Evolutionary conservation across 2,888 invertebrate species (phyloP).

Genomic region (Trachelus troglodyta): DNA sequence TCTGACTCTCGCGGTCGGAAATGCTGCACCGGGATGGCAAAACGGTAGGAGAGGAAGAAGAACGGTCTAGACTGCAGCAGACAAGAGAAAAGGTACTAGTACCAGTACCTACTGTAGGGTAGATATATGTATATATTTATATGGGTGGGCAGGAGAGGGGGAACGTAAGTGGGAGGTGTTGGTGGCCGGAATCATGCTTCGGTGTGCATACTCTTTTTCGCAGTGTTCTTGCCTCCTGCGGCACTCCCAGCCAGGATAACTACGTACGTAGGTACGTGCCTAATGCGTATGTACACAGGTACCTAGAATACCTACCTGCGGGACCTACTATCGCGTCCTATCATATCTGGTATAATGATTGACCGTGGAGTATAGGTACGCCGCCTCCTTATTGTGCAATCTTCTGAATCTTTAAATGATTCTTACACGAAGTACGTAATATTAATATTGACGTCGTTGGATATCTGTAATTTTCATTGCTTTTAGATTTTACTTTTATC

Average conservation of each 20-base stretch:
- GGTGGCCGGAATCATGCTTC: constrained; percentile 54
- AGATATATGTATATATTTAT: neutral
- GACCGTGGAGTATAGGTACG: neutral
- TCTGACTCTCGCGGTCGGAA: neutral
- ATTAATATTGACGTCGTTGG: neutral
- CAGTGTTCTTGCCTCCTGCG: constrained; percentile 31
- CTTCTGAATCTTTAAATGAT: neutral
- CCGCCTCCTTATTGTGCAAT: neutral
- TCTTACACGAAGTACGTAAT: neutral
- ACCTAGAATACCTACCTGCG: neutral
- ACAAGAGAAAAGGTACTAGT: neutral
- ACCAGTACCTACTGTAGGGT: neutral
- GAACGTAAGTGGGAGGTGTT: constrained; percentile 22
- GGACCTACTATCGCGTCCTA: neutral
- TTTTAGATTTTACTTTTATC: neutral
- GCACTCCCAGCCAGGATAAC: constrained; percentile 2
- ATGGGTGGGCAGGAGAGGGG: neutral
- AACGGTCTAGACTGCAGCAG: neutral
- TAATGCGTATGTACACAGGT: neutral
- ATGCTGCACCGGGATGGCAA: neutral
- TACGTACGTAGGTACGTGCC: neutral
- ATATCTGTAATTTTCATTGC: neutral
- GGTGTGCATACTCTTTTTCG: constrained; percentile 53
- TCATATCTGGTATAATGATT: neutral
- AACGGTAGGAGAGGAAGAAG: neutral